These are phyloP conservation scores for Nysson spinosus DNA, from an alignment of 2,888 invertebrate species.

Conservation along the genomic window DNA sequence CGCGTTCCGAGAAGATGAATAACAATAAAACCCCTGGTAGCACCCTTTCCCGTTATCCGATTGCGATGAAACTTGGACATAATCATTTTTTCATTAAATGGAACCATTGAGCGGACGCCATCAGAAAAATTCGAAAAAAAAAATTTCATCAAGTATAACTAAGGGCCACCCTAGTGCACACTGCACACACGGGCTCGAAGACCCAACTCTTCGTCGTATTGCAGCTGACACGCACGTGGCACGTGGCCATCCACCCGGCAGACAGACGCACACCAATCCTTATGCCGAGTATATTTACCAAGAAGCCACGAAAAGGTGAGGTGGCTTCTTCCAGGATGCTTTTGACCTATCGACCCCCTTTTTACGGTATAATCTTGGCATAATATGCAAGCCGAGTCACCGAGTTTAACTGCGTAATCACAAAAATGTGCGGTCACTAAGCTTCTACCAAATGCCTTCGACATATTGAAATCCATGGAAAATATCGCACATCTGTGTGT, in stretches of 20 bases:
- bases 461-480: too few species aligned
- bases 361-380: constrained; percentile 12
- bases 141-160: too few species aligned
- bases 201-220: constrained; percentile 47
- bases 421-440: background rate
- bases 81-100: too few species aligned
- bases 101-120: too few species aligned
- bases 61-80: too few species aligned
- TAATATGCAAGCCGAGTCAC: constrained; percentile 27
- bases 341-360: constrained; percentile 50
- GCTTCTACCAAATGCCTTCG: too few species aligned
- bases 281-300: constrained; percentile 27
- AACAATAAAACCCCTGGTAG: too few species aligned
- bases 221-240: constrained; percentile 63
- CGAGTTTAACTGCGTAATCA: background rate
- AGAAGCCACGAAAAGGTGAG: constrained; percentile 51
- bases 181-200: constrained; percentile 47
- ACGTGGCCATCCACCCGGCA: constrained; percentile 58
- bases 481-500: too few species aligned
- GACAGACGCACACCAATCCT: constrained; percentile 27
- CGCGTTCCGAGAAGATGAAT: too few species aligned
- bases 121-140: too few species aligned
- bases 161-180: too few species aligned
- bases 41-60: too few species aligned
- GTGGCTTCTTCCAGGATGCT: constrained; percentile 40